Conservation (phyloP, 2,797 vertebrate genomes). For the Peromyscus aztecus region DNA sequence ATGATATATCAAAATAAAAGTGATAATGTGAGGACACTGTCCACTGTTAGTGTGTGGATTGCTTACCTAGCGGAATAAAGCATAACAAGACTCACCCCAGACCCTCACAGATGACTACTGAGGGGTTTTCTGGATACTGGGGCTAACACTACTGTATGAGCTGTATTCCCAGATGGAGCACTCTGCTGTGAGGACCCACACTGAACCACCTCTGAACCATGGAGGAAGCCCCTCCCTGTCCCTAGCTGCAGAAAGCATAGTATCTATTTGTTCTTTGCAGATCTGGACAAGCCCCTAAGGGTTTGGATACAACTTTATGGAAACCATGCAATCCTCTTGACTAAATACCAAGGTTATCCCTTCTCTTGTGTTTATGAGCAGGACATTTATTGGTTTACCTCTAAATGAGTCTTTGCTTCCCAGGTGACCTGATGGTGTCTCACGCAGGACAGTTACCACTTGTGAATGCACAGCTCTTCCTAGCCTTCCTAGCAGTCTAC, state of each 20-base stretch:
- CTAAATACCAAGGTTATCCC: background rate
- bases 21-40: background rate
- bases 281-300: too few relatives aligned
- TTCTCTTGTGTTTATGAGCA: background rate
- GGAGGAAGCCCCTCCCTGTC: background rate
- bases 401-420: background rate
- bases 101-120: background rate
- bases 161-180: background rate
- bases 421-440: background rate
- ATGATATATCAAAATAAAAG: background rate
- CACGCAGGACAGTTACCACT: background rate
- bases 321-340: background rate
- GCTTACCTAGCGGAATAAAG: background rate
- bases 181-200: background rate
- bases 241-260: background rate
- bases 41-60: background rate
- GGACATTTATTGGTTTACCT: background rate
- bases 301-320: background rate
- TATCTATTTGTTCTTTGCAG: background rate
- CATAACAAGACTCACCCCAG: background rate
- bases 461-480: background rate
- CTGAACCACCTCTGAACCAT: background rate
- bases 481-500: background rate
- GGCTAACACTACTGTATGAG: background rate
- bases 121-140: background rate